Evolutionary conservation across 2,797 vertebrate species (phyloP).

Genomic region (Urocyon cinereoargenteus): DNA sequence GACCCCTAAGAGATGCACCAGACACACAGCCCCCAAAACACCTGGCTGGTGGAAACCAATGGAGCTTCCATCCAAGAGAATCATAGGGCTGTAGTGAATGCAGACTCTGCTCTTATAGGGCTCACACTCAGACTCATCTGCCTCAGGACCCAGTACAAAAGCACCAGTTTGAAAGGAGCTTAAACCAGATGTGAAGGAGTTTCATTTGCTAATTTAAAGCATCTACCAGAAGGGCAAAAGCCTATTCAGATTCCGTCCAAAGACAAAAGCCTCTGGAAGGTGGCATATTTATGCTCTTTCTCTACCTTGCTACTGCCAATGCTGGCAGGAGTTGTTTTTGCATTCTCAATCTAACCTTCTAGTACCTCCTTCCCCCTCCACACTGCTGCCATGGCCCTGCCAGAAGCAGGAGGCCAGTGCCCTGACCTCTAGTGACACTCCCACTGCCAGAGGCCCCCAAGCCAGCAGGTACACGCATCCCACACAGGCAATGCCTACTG

Average conservation of each 20-base stretch:
- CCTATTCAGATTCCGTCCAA: not conserved
- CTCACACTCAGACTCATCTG: not conserved
- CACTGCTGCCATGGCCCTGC: not conserved
- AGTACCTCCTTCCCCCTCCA: not conserved
- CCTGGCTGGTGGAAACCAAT: not conserved
- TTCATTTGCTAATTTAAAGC: not conserved
- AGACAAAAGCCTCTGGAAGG: not conserved
- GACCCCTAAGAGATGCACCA: not conserved
- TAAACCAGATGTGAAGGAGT: not conserved
- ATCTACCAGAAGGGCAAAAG: not conserved
- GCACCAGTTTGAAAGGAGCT: not conserved
- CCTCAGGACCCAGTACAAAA: not conserved
- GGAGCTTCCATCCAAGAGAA: not conserved
- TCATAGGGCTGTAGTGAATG: not conserved
- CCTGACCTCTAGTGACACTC: not conserved
- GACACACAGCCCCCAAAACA: not conserved
- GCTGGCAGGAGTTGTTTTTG: not conserved
- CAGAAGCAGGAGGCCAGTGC: not conserved
- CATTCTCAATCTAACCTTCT: not conserved
- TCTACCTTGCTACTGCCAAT: not conserved
- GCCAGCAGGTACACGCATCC: not conserved
- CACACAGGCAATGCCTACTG: not conserved
- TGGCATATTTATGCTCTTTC: not conserved
- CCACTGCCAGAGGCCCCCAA: not conserved
- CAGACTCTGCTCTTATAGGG: not conserved